phyloP scores from a whole-genome alignment of 2,113 vertebrate genomes.

The Phyllostomus hastatus region DNA sequence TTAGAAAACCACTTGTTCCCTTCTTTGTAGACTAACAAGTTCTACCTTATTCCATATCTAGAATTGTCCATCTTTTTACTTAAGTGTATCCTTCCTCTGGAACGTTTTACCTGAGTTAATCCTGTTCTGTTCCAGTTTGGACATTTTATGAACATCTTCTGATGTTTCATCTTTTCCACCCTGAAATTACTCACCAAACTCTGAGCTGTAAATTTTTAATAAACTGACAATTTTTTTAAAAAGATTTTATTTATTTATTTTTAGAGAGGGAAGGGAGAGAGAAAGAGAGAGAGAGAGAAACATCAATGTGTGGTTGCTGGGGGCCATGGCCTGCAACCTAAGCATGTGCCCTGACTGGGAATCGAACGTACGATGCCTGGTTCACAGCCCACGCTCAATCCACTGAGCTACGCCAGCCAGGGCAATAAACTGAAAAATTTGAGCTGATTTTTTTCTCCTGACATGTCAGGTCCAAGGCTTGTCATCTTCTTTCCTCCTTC shows the following conservation, averaged over 20 bases:
- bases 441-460: not conserved
- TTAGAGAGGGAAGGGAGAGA: too few relatives aligned
- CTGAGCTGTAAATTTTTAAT: not conserved
- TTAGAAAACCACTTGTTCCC: not conserved
- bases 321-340: too few relatives aligned
- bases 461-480: not conserved
- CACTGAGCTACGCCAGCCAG: too few relatives aligned
- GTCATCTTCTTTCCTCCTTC: not conserved
- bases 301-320: too few relatives aligned
- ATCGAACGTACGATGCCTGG: too few relatives aligned
- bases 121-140: not conserved
- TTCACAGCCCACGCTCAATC: too few relatives aligned
- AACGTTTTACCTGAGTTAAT: not conserved
- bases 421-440: not conserved
- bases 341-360: too few relatives aligned
- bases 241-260: too few relatives aligned
- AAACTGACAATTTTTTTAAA: too few relatives aligned
- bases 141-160: not conserved
- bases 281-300: too few relatives aligned
- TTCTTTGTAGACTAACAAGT: not conserved
- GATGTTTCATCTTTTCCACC: not conserved
- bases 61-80: not conserved
- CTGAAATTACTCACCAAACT: not conserved
- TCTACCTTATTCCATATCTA: not conserved
- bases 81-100: not conserved